phyloP scores from a whole-genome alignment of 2,888 invertebrate genomes.

The Melipona bicolor region DNA sequence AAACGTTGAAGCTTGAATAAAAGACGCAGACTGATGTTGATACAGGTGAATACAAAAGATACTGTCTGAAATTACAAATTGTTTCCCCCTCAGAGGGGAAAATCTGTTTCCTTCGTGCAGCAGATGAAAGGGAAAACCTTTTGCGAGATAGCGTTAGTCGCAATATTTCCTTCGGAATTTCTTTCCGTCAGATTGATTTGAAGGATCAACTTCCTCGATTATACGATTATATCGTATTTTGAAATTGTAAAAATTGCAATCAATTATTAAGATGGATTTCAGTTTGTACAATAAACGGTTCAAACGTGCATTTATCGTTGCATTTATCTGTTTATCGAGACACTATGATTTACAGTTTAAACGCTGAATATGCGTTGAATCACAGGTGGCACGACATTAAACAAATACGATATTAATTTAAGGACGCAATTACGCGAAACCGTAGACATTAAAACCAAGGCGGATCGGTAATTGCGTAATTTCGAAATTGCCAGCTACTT shows the following conservation, averaged over 20 bases:
- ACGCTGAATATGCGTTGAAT: not conserved
- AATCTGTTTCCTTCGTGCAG: not conserved
- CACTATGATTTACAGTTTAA: not conserved
- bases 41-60: not conserved
- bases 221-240: too few species aligned
- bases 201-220: not conserved
- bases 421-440: not conserved
- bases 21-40: not conserved
- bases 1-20: not conserved
- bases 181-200: not conserved
- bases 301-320: not conserved
- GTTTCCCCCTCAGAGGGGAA: not conserved
- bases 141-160: not conserved
- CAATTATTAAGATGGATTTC: not conserved
- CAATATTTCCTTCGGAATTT: not conserved
- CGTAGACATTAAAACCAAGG: not conserved
- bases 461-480: not conserved
- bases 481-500: not conserved
- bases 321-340: too few species aligned
- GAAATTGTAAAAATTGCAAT: not conserved
- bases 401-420: not conserved
- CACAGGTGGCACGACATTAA: not conserved
- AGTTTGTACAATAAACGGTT: not conserved
- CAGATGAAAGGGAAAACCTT: not conserved
- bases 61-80: not conserved